These are phyloP conservation scores for Dryococelus australis DNA, from an alignment of 2,888 invertebrate genomes.

Conservation along the genomic window DNA sequence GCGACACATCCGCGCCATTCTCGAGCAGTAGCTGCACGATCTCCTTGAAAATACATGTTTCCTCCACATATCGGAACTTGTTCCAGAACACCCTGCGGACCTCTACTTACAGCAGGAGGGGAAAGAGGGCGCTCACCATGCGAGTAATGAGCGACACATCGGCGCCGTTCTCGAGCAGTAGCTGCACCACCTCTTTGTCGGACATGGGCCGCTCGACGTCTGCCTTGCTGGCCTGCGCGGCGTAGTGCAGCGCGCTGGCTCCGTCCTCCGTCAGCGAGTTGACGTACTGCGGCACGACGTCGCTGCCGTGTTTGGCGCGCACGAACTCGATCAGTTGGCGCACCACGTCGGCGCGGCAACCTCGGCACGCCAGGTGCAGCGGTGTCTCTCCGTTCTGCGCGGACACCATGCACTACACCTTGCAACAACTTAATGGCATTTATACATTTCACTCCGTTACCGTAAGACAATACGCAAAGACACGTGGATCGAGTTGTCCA, in stretches of 20 bases:
- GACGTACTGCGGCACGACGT: slow-evolving; percentile 82
- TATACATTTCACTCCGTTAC: no score
- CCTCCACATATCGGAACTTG: no score
- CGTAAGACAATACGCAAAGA: no score
- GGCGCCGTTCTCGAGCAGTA: slow-evolving; percentile 89
- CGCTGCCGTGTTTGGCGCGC: slow-evolving; percentile 76
- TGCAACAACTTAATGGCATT: not conserved
- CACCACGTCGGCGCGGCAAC: slow-evolving; percentile 85
- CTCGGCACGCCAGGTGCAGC: slow-evolving; percentile 90
- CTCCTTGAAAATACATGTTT: no score
- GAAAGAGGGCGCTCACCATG: slow-evolving; percentile 56
- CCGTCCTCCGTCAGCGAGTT: slow-evolving; percentile 91
- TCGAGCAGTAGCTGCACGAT: slow-evolving; percentile 89
- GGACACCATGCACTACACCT: not conserved
- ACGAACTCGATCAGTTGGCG: slow-evolving; percentile 85
- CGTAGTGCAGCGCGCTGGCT: slow-evolving; percentile 93
- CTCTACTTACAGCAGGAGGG: no score
- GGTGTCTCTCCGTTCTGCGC: slow-evolving; percentile 91
- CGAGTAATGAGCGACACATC: slow-evolving; percentile 86
- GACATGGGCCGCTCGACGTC: slow-evolving; percentile 80
- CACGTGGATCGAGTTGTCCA: no score
- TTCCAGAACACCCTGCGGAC: no score
- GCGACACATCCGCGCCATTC: slow-evolving; percentile 88
- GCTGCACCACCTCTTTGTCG: slow-evolving; percentile 82
- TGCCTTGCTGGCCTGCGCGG: slow-evolving; percentile 86